Evolutionary conservation across 1,140 invertebrate species (phyloP).

Genomic region (Diprion similis): DNA sequence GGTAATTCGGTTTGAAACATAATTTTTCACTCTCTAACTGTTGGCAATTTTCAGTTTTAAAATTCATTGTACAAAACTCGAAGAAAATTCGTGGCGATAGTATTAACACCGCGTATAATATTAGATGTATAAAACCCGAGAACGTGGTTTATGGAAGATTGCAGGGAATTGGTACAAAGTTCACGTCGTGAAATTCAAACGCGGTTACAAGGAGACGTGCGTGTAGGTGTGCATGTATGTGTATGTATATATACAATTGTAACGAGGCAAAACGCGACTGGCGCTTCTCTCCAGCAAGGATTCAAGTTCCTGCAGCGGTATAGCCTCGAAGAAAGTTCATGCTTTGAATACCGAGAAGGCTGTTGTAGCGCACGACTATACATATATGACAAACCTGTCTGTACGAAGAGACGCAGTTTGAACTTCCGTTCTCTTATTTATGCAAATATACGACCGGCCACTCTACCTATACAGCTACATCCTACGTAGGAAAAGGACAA

Average conservation of each 20-base stretch:
- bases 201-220: slow-evolving; percentile 24
- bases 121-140: too few species aligned
- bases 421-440: slow-evolving; percentile 6
- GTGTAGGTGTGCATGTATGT: background rate
- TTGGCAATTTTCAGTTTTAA: too few species aligned
- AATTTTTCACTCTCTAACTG: too few species aligned
- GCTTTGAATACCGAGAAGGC: slow-evolving; percentile 31
- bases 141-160: too few species aligned
- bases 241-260: slow-evolving; percentile 30
- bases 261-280: slow-evolving; percentile 33
- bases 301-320: too few species aligned
- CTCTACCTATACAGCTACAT: too few species aligned
- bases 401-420: background rate
- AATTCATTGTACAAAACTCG: too few species aligned
- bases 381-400: background rate
- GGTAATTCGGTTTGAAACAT: too few species aligned
- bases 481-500: too few species aligned
- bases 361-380: background rate
- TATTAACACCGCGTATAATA: background rate
- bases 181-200: slow-evolving; percentile 26
- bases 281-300: background rate
- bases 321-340: slow-evolving; percentile 22
- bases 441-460: background rate
- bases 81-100: too few species aligned
- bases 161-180: background rate